Conservation (phyloP, 1,140 invertebrate genomes). For the Cataglyphis hispanica region DNA sequence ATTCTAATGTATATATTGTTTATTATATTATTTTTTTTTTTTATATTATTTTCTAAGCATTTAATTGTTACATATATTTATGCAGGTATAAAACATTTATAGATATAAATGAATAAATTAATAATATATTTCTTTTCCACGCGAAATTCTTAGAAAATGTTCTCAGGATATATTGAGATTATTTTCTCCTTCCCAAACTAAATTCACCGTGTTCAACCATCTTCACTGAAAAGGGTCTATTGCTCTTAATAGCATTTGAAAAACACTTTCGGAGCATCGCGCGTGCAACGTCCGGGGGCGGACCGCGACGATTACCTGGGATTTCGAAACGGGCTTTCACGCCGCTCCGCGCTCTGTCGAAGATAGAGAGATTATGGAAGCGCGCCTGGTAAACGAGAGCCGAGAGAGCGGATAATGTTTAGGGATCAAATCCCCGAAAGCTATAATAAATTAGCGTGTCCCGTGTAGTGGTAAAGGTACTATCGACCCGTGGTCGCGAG, state of each 20-base stretch:
- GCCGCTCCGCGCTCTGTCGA: slow-evolving; percentile 37
- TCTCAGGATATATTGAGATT: not conserved
- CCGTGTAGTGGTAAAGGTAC: slow-evolving; percentile 32
- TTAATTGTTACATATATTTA: not conserved
- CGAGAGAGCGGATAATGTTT: slow-evolving; percentile 51
- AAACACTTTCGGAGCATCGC: slow-evolving; percentile 41
- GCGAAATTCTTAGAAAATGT: not conserved
- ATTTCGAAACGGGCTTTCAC: slow-evolving; percentile 60
- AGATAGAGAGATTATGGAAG: slow-evolving; percentile 65
- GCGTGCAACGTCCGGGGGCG: slow-evolving; percentile 12
- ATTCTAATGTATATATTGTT: not conserved
- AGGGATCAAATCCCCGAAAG: slow-evolving; percentile 62
- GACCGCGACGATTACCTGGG: slow-evolving; percentile 53
- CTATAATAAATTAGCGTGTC: slow-evolving; percentile 62
- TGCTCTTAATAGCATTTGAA: slow-evolving; percentile 59
- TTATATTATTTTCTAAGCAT: not conserved
- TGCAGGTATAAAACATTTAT: not conserved
- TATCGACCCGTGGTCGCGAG: slow-evolving; percentile 45
- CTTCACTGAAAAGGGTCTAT: not conserved
- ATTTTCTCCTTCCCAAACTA: not conserved
- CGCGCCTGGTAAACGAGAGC: slow-evolving; percentile 30
- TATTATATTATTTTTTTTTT: not conserved
- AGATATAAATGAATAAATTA: not conserved
- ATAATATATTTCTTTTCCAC: not conserved
- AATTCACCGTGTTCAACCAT: slow-evolving; percentile 29